These are phyloP conservation scores for Lophotis ruficrista DNA, from an alignment of 2,113 vertebrate genomes.

Conservation along the genomic window DNA sequence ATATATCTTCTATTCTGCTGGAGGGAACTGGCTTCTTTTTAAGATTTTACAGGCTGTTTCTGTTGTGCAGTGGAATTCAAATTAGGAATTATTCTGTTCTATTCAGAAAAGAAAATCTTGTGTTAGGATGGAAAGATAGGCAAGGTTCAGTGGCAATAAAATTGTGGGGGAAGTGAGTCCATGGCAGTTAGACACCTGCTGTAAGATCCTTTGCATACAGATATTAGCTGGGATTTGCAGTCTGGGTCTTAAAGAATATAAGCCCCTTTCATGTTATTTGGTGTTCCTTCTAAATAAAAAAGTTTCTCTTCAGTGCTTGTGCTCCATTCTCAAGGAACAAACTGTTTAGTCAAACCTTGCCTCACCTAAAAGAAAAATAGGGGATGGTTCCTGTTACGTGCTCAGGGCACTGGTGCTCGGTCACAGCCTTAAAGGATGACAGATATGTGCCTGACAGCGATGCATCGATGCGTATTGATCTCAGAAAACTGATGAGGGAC, in stretches of 20 bases:
- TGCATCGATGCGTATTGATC: neutral
- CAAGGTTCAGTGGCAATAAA: neutral
- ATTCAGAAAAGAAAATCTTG: neutral
- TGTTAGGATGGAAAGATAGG: neutral
- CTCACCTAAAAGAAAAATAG: neutral
- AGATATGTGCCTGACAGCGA: neutral
- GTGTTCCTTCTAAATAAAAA: neutral
- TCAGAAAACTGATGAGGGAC: neutral
- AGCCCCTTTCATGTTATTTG: neutral
- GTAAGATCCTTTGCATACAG: neutral
- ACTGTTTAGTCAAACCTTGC: neutral
- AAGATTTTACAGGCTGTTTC: slow-evolving; percentile 50
- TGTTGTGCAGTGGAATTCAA: slow-evolving; percentile 62
- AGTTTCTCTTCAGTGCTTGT: neutral
- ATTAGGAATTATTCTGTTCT: slow-evolving; percentile 40
- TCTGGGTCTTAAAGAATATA: neutral
- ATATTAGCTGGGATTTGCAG: neutral
- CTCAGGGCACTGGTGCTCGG: neutral
- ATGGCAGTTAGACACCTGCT: neutral
- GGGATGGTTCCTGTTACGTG: neutral
- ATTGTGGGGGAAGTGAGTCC: neutral
- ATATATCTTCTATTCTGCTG: slow-evolving; percentile 59
- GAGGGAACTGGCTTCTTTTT: slow-evolving; percentile 39
- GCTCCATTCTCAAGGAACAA: neutral
- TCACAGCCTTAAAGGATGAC: neutral